phyloP scores from a whole-genome alignment of 2,888 invertebrate species.

The Trimorus sp. region DNA sequence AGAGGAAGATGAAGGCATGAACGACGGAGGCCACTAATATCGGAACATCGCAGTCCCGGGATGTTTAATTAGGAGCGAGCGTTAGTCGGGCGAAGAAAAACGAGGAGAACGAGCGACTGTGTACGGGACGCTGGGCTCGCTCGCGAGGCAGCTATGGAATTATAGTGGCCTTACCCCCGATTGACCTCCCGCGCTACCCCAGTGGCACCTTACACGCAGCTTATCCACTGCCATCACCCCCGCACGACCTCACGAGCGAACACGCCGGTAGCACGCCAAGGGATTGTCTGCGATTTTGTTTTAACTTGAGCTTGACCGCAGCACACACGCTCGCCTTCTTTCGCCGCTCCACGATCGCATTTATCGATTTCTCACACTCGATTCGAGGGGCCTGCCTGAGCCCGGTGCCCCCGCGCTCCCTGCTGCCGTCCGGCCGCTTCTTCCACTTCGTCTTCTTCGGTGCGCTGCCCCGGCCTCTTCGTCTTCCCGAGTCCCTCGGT shows the following conservation, averaged over 20 bases:
- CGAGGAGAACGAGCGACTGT: constrained; percentile 63
- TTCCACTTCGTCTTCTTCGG: constrained; percentile 47
- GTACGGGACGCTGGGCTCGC: constrained; percentile 61
- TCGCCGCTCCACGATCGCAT: constrained; percentile 76
- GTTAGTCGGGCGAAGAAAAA: constrained; percentile 71
- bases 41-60: constrained; percentile 80
- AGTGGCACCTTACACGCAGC: constrained; percentile 70
- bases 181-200: constrained; percentile 63
- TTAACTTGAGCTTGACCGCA: constrained; percentile 72
- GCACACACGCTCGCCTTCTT: constrained; percentile 69
- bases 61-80: constrained; percentile 81
- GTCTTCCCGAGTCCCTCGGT: constrained; percentile 32
- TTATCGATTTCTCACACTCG: constrained; percentile 80
- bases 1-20: constrained; percentile 62
- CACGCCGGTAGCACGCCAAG: constrained; percentile 76
- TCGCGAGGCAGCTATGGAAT: constrained; percentile 68
- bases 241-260: constrained; percentile 71
- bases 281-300: constrained; percentile 80
- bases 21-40: constrained; percentile 76
- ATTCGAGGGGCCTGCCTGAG: constrained; percentile 43
- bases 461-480: constrained; percentile 8
- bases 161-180: constrained; percentile 69
- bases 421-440: constrained; percentile 29
- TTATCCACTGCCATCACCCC: constrained; percentile 79
- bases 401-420: constrained; percentile 19